phyloP scores from a whole-genome alignment of 2,113 vertebrate genomes.

The Hemicordylus capensis region DNA sequence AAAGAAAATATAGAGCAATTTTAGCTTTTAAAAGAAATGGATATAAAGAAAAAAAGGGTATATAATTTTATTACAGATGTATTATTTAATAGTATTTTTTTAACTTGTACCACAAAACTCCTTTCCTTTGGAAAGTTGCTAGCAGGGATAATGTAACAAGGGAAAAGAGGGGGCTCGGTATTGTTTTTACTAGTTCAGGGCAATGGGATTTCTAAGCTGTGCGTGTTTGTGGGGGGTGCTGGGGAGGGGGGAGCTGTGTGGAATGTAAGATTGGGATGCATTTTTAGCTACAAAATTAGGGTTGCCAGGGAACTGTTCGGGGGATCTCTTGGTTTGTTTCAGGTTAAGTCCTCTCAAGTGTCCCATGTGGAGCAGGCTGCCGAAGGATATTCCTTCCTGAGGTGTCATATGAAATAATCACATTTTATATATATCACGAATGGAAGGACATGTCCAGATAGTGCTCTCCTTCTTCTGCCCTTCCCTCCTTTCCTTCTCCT shows the following conservation, averaged over 20 bases:
- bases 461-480: not conserved
- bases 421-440: not conserved
- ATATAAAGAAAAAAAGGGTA: slow-evolving; percentile 47
- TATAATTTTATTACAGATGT: slow-evolving; percentile 68
- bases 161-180: slow-evolving; percentile 11
- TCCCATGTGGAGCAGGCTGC: not conserved
- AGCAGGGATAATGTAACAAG: slow-evolving; percentile 6
- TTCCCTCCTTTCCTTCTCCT: not conserved
- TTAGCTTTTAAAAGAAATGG: slow-evolving; percentile 54
- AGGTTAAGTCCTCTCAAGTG: not conserved
- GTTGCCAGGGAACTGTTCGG: slow-evolving; percentile 15
- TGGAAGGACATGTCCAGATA: not conserved
- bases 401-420: not conserved
- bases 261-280: not conserved
- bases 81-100: slow-evolving; percentile 70
- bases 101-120: slow-evolving; percentile 35
- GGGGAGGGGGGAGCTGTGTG: not conserved
- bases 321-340: not conserved
- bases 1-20: slow-evolving; percentile 45
- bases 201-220: slow-evolving; percentile 16
- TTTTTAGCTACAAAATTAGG: slow-evolving; percentile 12
- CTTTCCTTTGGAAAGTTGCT: slow-evolving; percentile 27
- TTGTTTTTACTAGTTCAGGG: slow-evolving; percentile 28
- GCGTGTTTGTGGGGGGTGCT: not conserved
- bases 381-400: not conserved